phyloP scores from a whole-genome alignment of 2,113 vertebrate species.

The Pipa parva region DNA sequence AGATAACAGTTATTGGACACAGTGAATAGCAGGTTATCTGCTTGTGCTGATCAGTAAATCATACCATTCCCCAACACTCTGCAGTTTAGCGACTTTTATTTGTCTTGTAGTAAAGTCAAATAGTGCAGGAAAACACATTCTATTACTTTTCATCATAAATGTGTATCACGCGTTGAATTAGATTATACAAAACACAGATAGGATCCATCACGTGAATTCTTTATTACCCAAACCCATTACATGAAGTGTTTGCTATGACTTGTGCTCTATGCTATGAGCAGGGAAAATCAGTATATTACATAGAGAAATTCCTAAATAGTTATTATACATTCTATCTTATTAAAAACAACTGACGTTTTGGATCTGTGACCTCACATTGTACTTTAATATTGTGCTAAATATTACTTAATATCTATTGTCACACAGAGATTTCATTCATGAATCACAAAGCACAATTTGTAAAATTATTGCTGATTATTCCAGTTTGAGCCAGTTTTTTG shows the following conservation, averaged over 20 bases:
- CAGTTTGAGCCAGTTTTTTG: too few relatives aligned
- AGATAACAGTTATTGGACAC: conserved; percentile 9
- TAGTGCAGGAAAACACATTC: neutral
- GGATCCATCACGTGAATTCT: too few relatives aligned
- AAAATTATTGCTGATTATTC: neutral
- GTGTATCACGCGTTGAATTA: too few relatives aligned
- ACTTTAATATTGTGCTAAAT: neutral
- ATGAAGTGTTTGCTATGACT: too few relatives aligned
- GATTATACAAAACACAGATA: too few relatives aligned
- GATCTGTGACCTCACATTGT: too few relatives aligned
- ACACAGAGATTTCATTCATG: neutral
- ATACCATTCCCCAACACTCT: neutral
- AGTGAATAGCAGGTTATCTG: conserved; percentile 10
- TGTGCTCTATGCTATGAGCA: too few relatives aligned
- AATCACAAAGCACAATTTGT: conserved; percentile 6
- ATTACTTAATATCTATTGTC: neutral
- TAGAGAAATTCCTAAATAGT: neutral
- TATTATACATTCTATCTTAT: neutral
- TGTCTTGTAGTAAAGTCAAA: neutral
- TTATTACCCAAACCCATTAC: too few relatives aligned
- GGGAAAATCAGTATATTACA: too few relatives aligned
- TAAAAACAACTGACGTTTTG: neutral
- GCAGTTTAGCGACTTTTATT: neutral
- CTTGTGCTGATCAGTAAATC: conserved; percentile 5
- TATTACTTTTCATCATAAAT: too few relatives aligned